Conservation (phyloP, 2,888 invertebrate genomes). For the Microplitis manilae region DNA sequence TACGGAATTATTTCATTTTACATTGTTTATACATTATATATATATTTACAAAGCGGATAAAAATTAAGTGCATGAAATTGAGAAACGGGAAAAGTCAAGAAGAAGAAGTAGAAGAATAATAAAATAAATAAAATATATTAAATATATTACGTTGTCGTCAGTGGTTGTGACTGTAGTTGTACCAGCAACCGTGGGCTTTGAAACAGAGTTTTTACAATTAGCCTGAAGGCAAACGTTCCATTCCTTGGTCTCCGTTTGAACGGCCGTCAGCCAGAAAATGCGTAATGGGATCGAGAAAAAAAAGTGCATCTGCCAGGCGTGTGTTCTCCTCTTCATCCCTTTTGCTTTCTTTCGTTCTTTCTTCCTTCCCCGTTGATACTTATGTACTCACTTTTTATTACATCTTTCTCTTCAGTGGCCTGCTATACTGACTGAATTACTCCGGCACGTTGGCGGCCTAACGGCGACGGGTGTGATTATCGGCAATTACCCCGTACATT, state of each 20-base stretch:
- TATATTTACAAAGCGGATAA: not conserved
- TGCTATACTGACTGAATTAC: not conserved
- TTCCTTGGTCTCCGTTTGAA: constrained; percentile 23
- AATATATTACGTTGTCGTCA: not conserved
- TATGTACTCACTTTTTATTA: not conserved
- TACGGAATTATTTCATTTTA: not conserved
- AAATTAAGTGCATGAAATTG: constrained; percentile 12
- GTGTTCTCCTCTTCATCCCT: constrained; percentile 20
- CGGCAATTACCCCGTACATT: constrained; percentile 55
- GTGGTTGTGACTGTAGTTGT: not conserved
- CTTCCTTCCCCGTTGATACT: constrained; percentile 8
- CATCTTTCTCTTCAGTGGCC: not conserved
- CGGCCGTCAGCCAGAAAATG: constrained; percentile 41
- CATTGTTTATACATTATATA: not conserved
- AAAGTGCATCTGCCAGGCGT: constrained; percentile 59
- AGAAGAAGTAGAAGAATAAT: not conserved
- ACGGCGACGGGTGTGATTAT: constrained; percentile 61
- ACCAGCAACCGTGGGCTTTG: constrained; percentile 4
- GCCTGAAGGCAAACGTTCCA: constrained; percentile 31
- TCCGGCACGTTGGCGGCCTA: constrained; percentile 43
- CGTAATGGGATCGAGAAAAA: constrained; percentile 42
- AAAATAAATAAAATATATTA: constrained; percentile 1
- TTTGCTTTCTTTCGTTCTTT: constrained; percentile 8
- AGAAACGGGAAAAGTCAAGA: not conserved
- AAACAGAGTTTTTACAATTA: constrained; percentile 36